Conservation (phyloP, 2,113 vertebrate genomes). For the Pluvialis apricaria region DNA sequence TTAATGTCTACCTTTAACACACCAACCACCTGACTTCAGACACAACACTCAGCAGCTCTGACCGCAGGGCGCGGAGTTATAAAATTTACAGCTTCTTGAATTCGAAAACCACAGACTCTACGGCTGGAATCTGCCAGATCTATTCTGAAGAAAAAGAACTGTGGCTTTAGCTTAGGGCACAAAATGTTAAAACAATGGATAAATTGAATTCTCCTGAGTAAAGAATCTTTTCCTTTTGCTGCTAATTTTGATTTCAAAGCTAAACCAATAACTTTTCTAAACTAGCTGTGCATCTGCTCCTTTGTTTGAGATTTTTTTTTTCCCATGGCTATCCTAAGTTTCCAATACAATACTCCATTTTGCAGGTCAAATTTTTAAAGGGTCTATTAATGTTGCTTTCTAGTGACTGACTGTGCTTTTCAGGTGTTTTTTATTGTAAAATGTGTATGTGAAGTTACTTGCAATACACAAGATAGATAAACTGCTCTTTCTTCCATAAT, state of each 20-base stretch:
- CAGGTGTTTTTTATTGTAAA: not conserved
- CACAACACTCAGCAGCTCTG: slow-evolving; percentile 74
- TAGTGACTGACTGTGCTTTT: not conserved
- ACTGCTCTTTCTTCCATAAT: not conserved
- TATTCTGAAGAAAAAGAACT: not conserved
- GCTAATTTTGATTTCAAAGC: slow-evolving; percentile 48
- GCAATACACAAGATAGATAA: not conserved
- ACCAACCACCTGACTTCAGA: slow-evolving; percentile 78
- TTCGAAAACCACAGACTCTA: slow-evolving; percentile 60
- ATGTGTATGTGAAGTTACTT: not conserved
- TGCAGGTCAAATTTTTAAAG: not conserved
- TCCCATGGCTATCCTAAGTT: not conserved
- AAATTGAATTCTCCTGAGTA: slow-evolving; percentile 27
- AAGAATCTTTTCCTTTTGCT: slow-evolving; percentile 26
- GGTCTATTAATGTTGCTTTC: not conserved
- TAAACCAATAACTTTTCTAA: slow-evolving; percentile 24
- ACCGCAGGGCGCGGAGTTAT: slow-evolving; percentile 72
- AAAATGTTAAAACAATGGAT: slow-evolving; percentile 41
- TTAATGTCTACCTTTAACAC: slow-evolving; percentile 80
- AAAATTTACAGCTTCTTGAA: slow-evolving; percentile 81
- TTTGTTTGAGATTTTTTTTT: not conserved
- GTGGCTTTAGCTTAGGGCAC: not conserved
- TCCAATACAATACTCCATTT: not conserved
- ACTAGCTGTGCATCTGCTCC: slow-evolving; percentile 25
- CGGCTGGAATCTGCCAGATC: slow-evolving; percentile 52